phyloP scores from a whole-genome alignment of 2,888 invertebrate genomes.

The Micoletzkya japonica region DNA sequence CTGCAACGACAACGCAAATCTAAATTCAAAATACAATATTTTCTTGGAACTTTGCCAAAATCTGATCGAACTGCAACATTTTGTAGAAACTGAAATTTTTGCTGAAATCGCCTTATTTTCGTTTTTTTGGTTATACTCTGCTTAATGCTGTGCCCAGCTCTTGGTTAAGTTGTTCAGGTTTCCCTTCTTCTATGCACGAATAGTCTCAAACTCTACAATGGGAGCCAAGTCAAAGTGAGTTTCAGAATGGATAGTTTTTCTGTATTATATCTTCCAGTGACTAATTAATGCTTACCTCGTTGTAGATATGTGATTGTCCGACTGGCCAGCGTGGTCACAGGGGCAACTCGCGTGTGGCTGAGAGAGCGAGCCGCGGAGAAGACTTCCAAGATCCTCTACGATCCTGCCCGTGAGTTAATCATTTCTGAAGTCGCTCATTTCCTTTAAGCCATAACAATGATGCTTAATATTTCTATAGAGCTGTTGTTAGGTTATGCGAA shows the following conservation, averaged over 20 bases:
- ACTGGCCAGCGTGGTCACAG: conserved; percentile 57
- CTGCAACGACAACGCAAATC: background rate
- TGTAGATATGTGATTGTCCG: conserved; percentile 60
- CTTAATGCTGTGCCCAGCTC: conserved; percentile 6
- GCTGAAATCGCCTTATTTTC: background rate
- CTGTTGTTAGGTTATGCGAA: background rate
- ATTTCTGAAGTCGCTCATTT: background rate
- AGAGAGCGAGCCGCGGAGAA: conserved; percentile 58
- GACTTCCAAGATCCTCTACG: conserved; percentile 56
- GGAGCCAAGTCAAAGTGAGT: conserved; percentile 62
- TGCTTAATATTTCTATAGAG: background rate
- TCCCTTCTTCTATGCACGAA: background rate
- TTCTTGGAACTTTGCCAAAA: background rate
- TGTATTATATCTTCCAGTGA: background rate
- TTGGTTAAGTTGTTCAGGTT: too few species aligned
- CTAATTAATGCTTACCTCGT: conserved; percentile 1
- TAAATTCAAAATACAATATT: background rate
- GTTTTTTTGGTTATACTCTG: background rate
- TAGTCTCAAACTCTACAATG: too few species aligned
- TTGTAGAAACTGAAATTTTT: background rate
- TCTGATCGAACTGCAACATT: conserved; percentile 26
- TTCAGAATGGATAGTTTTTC: background rate
- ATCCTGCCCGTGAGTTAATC: conserved; percentile 54
- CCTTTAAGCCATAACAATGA: background rate
- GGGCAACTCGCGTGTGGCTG: conserved; percentile 57